Evolutionary conservation across 2,797 vertebrate genomes (phyloP).

Genomic region (Chiloscyllium punctatum): DNA sequence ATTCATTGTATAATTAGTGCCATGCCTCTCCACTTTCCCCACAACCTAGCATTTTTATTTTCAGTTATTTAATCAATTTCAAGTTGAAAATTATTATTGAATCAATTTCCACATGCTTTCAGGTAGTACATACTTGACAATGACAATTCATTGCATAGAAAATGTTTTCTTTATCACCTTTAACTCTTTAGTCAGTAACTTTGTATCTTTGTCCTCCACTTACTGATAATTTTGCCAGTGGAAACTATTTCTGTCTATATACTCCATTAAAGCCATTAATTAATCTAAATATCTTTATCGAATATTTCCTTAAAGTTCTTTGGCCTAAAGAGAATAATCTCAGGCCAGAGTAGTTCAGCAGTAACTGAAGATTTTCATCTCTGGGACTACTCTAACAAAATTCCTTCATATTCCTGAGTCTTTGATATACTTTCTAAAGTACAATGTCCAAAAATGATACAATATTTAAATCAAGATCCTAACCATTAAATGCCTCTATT

Average conservation of each 20-base stretch:
- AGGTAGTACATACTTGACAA: neutral
- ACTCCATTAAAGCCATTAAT: neutral
- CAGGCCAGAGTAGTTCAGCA: neutral
- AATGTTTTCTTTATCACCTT: neutral
- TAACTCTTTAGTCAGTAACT: neutral
- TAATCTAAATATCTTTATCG: neutral
- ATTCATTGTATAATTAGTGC: neutral
- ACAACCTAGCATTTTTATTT: neutral
- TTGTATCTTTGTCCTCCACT: neutral
- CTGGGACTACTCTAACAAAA: neutral
- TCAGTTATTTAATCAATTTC: neutral
- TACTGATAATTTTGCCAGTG: neutral
- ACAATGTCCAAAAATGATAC: neutral
- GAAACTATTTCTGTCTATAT: neutral
- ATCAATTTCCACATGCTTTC: neutral
- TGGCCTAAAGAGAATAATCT: neutral
- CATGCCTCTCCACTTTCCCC: neutral
- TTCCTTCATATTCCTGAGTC: neutral
- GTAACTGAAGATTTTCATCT: neutral
- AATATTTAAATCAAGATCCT: neutral
- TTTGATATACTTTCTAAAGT: neutral
- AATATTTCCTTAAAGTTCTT: neutral
- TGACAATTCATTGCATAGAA: neutral
- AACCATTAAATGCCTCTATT: neutral
- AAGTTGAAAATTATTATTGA: neutral